Conservation (phyloP, 2,888 invertebrate species). For the Phyllotreta striolata region DNA sequence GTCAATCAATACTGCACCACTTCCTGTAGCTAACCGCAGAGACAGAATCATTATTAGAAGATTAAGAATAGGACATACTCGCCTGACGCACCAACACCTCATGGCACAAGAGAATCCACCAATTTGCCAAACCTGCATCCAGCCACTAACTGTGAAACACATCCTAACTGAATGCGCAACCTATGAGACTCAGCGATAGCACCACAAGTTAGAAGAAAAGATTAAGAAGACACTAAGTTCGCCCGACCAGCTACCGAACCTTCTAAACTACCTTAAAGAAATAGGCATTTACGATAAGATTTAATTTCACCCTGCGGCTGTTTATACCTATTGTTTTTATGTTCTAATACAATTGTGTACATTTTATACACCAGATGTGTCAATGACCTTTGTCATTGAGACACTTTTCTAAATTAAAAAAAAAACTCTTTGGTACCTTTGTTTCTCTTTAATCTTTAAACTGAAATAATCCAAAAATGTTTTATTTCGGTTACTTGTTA, state of each 20-base stretch:
- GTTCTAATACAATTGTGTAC: too few species aligned
- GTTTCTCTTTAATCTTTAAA: too few species aligned
- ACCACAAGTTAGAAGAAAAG: not conserved
- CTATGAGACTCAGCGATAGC: not conserved
- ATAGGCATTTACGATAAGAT: not conserved
- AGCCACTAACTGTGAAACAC: slow-evolving; percentile 1
- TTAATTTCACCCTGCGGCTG: not conserved
- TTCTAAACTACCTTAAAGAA: not conserved
- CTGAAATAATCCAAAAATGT: too few species aligned
- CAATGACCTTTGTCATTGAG: not conserved
- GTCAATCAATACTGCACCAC: not conserved
- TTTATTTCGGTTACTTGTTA: too few species aligned
- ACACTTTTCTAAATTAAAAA: not conserved
- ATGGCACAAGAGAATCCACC: not conserved
- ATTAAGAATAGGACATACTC: not conserved
- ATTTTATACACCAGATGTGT: too few species aligned
- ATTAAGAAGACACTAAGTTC: not conserved
- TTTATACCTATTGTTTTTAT: too few species aligned
- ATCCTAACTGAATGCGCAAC: not conserved
- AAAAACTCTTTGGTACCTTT: too few species aligned
- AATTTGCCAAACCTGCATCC: not conserved
- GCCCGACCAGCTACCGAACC: not conserved
- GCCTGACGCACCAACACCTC: not conserved
- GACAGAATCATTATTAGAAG: not conserved
- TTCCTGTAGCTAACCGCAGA: not conserved